Percentiles rank a stretch among this genome's conserved stretches.
Evolutionary conservation across 1,140 invertebrate genomes (phyloP).

Genomic region (Macrostomum lignano): DNA sequence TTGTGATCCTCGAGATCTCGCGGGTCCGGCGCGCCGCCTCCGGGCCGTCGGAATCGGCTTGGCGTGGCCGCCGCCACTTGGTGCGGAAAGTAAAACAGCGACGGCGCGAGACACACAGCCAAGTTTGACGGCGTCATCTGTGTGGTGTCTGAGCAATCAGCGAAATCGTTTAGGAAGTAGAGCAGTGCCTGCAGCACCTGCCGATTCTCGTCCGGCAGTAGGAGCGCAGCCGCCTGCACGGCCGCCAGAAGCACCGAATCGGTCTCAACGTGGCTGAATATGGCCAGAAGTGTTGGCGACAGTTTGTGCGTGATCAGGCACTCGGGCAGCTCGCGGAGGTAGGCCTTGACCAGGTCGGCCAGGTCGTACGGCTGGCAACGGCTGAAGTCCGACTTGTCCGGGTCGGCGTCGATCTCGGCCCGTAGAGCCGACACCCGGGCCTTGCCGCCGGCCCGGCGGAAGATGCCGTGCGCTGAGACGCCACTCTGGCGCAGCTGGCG

Average conservation of each 20-base stretch:
- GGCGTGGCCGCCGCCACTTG: constrained; percentile 18
- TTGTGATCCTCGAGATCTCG: constrained; percentile 47
- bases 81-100: constrained; percentile 41
- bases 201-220: constrained; percentile 67
- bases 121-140: constrained; percentile 73
- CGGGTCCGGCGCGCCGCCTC: constrained; percentile 47
- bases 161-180: constrained; percentile 44
- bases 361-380: constrained; percentile 65
- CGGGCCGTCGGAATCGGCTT: constrained; percentile 16
- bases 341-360: constrained; percentile 74
- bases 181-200: constrained; percentile 58
- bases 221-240: constrained; percentile 49
- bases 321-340: constrained; percentile 71
- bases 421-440: constrained; percentile 53
- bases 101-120: constrained; percentile 68
- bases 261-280: too few species aligned
- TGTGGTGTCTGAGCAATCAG: constrained; percentile 24
- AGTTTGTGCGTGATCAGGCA: constrained; percentile 67
- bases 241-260: too few species aligned
- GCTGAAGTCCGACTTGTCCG: constrained; percentile 34
- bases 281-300: constrained; percentile 68
- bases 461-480: constrained; percentile 59
- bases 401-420: constrained; percentile 23
- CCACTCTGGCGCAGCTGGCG: constrained; percentile 53
- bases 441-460: constrained; percentile 41